Evolutionary conservation across 2,797 vertebrate genomes (phyloP).

Genomic region (Sebastes diploproa): DNA sequence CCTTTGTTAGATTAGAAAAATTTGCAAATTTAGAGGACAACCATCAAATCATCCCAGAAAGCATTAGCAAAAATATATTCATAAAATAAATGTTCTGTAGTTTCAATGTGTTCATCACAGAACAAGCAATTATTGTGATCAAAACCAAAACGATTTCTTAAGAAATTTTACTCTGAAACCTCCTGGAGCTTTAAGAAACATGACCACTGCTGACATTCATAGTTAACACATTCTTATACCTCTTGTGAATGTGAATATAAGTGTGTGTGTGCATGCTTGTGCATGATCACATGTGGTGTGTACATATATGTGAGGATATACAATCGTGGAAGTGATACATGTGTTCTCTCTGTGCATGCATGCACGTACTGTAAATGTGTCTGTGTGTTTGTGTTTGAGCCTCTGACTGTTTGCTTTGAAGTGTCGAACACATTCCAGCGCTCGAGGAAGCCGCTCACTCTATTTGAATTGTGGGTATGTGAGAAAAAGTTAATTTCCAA

Average conservation of each 20-base stretch:
- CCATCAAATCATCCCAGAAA: too few relatives aligned
- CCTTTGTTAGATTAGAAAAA: too few relatives aligned
- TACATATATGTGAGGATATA: neutral
- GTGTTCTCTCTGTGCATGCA: neutral
- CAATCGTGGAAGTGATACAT: neutral
- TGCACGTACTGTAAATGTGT: neutral
- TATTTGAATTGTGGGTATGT: constrained; percentile 3
- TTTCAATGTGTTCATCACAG: too few relatives aligned
- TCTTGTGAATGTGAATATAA: neutral
- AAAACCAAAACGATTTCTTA: too few relatives aligned
- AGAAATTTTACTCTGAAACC: neutral
- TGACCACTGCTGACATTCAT: neutral
- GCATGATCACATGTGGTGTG: neutral
- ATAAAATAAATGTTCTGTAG: too few relatives aligned
- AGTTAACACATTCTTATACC: constrained; percentile 10
- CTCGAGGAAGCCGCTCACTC: neutral
- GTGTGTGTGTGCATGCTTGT: neutral
- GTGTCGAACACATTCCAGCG: neutral
- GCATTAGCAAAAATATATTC: too few relatives aligned
- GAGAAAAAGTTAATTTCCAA: neutral
- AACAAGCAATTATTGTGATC: too few relatives aligned
- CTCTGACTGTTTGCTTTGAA: constrained; percentile 11
- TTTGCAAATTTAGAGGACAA: too few relatives aligned
- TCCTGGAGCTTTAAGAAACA: neutral
- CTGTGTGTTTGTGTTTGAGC: neutral